These are phyloP conservation scores for Aulostomus chinensis DNA, from an alignment of 2,797 vertebrate species.

Conservation along the genomic window DNA sequence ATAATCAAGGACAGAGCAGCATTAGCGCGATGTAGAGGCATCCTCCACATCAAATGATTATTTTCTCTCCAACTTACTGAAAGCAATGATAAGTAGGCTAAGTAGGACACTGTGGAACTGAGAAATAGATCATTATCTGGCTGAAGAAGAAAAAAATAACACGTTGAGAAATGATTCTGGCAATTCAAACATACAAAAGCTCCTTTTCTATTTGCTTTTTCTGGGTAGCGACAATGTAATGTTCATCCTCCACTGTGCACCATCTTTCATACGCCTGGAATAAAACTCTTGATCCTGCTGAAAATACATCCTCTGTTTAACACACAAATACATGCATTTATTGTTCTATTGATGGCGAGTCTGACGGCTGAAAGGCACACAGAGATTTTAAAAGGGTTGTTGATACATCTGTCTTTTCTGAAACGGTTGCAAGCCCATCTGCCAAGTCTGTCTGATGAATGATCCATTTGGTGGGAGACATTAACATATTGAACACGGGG, in stretches of 20 bases:
- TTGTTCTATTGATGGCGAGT: constrained; percentile 27
- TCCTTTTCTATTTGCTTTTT: constrained; percentile 59
- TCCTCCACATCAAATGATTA: constrained; percentile 57
- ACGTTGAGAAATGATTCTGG: constrained; percentile 44
- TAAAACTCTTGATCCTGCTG: no score
- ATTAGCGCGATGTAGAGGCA: constrained; percentile 51
- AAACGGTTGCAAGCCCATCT: constrained; percentile 56
- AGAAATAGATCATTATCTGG: constrained; percentile 67
- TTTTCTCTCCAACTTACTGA: constrained; percentile 38
- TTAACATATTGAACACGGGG: constrained; percentile 75
- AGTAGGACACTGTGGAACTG: constrained; percentile 64
- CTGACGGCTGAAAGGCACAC: constrained; percentile 49
- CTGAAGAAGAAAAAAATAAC: constrained; percentile 37
- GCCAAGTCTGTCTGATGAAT: constrained; percentile 64
- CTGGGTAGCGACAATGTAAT: constrained; percentile 55
- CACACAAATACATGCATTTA: constrained; percentile 9
- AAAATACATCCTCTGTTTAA: constrained; percentile 2
- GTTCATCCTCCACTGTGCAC: constrained; percentile 42
- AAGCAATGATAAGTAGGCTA: constrained; percentile 62
- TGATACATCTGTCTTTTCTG: constrained; percentile 68
- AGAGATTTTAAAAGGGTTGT: constrained; percentile 55
- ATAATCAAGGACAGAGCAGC: constrained; percentile 62
- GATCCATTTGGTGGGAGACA: constrained; percentile 60
- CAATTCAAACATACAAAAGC: constrained; percentile 56
- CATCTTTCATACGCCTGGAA: constrained; percentile 33